Conservation (phyloP, 2,113 vertebrate genomes). For the Oxyruncus cristatus region DNA sequence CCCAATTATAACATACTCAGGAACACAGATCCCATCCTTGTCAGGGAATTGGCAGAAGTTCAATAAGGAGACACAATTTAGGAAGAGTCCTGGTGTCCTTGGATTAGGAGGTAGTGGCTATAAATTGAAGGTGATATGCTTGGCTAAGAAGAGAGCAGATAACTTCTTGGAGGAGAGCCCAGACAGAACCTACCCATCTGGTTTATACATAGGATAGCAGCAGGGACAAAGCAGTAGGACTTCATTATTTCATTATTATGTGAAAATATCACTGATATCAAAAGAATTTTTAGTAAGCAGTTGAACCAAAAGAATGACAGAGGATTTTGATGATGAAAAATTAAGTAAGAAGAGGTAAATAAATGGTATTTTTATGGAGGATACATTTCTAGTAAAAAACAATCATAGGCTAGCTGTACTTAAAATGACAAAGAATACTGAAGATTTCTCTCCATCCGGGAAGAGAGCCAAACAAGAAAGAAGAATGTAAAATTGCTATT, state of each 20-base stretch:
- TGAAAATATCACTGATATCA: neutral
- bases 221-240: neutral
- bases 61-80: neutral
- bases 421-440: neutral
- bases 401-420: neutral
- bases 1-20: neutral
- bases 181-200: neutral
- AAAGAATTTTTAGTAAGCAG: neutral
- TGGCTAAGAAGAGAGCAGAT: neutral
- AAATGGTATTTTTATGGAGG: neutral
- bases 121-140: neutral
- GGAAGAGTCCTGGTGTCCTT: neutral
- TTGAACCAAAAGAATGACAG: neutral
- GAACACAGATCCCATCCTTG: neutral
- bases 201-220: neutral
- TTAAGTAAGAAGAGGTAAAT: neutral
- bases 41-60: neutral
- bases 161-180: constrained; percentile 12
- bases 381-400: neutral
- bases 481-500: neutral
- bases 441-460: neutral
- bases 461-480: neutral
- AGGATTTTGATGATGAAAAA: neutral
- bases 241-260: neutral
- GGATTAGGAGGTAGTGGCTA: neutral